Conservation (phyloP, 37 sponge, comb jelly and placozoan species). For the Beroe forskalii region DNA sequence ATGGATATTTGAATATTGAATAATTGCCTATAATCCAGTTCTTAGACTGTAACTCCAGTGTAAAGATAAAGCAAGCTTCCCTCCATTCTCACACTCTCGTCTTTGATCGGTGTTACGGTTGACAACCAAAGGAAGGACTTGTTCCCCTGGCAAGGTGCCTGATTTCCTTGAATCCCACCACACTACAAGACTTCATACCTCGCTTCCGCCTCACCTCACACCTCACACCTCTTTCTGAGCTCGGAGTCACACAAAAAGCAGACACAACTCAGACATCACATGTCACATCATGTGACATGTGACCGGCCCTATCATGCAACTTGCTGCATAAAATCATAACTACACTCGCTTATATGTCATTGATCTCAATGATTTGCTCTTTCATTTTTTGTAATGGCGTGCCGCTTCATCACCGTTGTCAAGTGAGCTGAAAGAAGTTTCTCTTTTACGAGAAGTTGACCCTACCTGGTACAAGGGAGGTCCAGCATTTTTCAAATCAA, state of each 20-base stretch:
- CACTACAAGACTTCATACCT: background rate
- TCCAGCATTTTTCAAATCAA: background rate
- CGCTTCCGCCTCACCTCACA: background rate
- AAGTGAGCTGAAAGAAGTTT: background rate
- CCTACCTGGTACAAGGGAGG: background rate
- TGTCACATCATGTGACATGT: too few relatives aligned
- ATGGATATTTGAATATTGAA: too few relatives aligned
- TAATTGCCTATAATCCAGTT: too few relatives aligned
- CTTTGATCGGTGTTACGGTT: too few relatives aligned
- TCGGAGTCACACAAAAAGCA: background rate
- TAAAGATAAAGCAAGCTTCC: too few relatives aligned
- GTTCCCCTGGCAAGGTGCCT: background rate
- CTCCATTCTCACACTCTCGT: too few relatives aligned
- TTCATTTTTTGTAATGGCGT: background rate
- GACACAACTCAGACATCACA: background rate
- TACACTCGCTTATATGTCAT: background rate
- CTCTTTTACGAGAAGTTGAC: background rate
- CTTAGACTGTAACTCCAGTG: too few relatives aligned
- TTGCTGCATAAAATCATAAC: background rate
- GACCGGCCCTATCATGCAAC: background rate
- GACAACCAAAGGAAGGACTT: background rate
- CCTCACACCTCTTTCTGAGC: background rate
- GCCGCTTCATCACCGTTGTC: background rate
- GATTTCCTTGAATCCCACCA: background rate
- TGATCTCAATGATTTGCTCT: background rate